Evolutionary conservation across 2,888 invertebrate species (phyloP).

Genomic region (Aradus depressus): DNA sequence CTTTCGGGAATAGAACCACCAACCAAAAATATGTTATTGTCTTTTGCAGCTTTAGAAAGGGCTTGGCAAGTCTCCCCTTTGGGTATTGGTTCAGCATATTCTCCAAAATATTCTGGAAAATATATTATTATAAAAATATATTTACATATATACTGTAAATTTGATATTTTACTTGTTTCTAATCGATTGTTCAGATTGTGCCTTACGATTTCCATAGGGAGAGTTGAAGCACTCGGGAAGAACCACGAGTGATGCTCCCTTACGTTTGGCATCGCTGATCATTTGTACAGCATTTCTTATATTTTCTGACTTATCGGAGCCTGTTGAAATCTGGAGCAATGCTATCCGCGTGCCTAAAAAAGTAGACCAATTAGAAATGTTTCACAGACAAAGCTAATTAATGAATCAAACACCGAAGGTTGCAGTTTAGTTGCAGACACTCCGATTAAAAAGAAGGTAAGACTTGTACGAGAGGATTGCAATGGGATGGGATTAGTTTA

Average conservation of each 20-base stretch:
- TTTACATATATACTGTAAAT: background rate
- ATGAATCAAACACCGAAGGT: no score
- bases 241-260: conserved; percentile 51
- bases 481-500: no score
- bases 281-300: conserved; percentile 57
- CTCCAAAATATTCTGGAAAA: conserved; percentile 53
- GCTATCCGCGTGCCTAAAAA: conserved; percentile 55
- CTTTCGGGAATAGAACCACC: conserved; percentile 86
- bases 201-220: conserved; percentile 72
- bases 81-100: conserved; percentile 78
- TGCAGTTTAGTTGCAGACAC: no score
- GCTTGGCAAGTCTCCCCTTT: conserved; percentile 54
- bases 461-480: no score
- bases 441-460: no score
- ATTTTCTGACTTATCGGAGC: conserved; percentile 62
- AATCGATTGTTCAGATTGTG: background rate
- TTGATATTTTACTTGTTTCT: background rate
- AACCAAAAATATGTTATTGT: conserved; percentile 64
- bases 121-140: conserved; percentile 37
- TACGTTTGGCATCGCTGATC: conserved; percentile 56
- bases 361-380: no score
- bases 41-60: conserved; percentile 57
- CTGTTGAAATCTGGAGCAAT: conserved; percentile 67
- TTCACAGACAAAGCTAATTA: no score
- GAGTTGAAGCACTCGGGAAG: conserved; percentile 87